Percentiles rank a stretch among this genome's conserved stretches.
These are phyloP conservation scores for Lithophane socia DNA, from an alignment of 2,888 invertebrate genomes.

Conservation along the genomic window DNA sequence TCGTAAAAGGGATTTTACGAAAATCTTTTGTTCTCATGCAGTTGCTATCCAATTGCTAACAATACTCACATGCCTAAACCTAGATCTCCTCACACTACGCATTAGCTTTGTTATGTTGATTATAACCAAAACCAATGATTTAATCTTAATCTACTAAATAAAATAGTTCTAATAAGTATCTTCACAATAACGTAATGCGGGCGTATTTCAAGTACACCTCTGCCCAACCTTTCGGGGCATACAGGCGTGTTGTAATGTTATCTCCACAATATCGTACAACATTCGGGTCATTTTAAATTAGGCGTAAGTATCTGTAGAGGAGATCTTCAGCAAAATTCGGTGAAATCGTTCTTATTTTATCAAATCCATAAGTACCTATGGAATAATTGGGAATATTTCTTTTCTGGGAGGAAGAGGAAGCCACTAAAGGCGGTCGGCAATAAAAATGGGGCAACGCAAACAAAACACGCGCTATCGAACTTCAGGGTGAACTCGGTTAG, in stretches of 20 bases:
- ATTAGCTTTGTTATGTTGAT: neutral
- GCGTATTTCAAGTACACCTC: too few relatives aligned
- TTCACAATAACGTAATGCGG: neutral
- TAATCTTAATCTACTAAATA: neutral
- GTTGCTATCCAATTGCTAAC: too few relatives aligned
- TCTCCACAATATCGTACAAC: neutral
- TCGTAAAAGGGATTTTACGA: neutral
- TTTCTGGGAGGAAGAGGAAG: conserved; percentile 17
- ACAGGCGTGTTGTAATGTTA: too few relatives aligned
- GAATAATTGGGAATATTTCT: conserved; percentile 46
- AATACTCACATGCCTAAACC: neutral
- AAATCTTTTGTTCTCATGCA: neutral
- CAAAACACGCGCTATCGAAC: conserved; percentile 20
- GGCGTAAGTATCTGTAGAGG: neutral
- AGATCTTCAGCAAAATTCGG: conserved; percentile 3
- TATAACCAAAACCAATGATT: neutral
- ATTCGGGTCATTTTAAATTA: neutral
- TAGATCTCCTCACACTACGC: neutral
- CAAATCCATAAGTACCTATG: conserved; percentile 33
- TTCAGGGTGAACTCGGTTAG: neutral
- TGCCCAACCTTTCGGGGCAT: too few relatives aligned
- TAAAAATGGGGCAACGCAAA: conserved; percentile 39
- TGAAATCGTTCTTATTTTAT: conserved; percentile 12
- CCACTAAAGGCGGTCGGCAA: conserved; percentile 19
- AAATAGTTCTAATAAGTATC: neutral